phyloP scores from a whole-genome alignment of 2,797 vertebrate species.

The Danio choprae region DNA sequence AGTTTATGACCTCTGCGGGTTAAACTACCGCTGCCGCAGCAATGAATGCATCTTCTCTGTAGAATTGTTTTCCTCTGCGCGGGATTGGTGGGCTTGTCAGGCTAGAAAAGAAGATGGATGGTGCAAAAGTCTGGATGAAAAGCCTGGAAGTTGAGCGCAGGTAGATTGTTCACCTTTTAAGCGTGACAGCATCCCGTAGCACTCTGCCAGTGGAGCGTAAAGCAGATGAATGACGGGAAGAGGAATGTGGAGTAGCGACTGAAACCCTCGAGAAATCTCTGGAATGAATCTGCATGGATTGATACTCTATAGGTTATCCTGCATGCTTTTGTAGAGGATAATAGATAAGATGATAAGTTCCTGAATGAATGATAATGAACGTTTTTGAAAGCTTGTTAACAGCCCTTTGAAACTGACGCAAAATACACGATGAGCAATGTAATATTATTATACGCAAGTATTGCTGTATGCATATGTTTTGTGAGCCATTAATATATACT shows the following conservation, averaged over 20 bases:
- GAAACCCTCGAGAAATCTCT: not conserved
- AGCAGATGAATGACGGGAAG: constrained; percentile 2
- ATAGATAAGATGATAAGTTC: no score
- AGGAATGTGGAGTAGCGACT: not conserved
- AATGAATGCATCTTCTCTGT: not conserved
- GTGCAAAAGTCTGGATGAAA: constrained; percentile 17
- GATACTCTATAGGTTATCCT: not conserved
- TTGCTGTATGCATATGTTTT: no score
- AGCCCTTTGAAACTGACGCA: no score
- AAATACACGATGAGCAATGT: no score
- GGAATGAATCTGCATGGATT: not conserved
- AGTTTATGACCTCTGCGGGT: not conserved
- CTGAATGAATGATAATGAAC: not conserved
- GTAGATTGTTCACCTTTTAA: constrained; percentile 14
- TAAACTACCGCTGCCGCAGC: not conserved
- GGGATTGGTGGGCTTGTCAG: constrained; percentile 18
- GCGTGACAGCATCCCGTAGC: not conserved
- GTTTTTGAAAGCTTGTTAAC: no score
- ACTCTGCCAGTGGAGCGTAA: not conserved
- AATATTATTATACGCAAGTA: no score
- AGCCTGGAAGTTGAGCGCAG: not conserved
- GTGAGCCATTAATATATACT: no score
- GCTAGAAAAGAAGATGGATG: constrained; percentile 37
- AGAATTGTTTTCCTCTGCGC: not conserved
- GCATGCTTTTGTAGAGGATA: not conserved